Evolutionary conservation across 1,140 invertebrate genomes (phyloP).

Genomic region (Drosophila pseudoobscura): DNA sequence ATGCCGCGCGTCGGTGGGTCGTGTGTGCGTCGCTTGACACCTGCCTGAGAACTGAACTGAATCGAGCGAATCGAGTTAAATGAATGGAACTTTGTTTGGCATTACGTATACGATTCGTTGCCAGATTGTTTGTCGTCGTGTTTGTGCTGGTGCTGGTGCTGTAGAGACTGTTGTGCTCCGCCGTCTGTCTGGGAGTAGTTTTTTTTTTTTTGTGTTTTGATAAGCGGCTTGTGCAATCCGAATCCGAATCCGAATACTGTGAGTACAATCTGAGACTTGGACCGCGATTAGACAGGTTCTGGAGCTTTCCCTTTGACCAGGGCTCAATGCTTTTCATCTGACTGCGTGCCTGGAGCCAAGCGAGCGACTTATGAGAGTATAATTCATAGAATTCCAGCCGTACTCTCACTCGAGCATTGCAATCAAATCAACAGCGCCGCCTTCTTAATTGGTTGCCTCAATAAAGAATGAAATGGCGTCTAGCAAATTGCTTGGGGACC

Average conservation of each 20-base stretch:
- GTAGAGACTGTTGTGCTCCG: neutral
- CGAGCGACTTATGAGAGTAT: constrained; percentile 4
- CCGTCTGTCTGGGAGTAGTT: constrained; percentile 19
- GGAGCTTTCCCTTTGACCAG: neutral
- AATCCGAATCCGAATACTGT: neutral
- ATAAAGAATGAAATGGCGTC: constrained; percentile 60
- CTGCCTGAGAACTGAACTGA: constrained; percentile 64
- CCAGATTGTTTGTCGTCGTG: constrained; percentile 34
- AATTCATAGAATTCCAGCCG: constrained; percentile 31
- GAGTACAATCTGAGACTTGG: constrained; percentile 13
- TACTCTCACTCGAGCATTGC: constrained; percentile 26
- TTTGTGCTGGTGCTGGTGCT: neutral
- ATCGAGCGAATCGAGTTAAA: constrained; percentile 48
- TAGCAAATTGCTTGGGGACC: constrained; percentile 47
- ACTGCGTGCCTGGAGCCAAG: constrained; percentile 4
- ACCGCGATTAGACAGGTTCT: constrained; percentile 19
- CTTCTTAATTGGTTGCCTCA: constrained; percentile 43
- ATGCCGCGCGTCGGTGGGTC: constrained; percentile 28
- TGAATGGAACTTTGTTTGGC: constrained; percentile 51
- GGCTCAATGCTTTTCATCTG: constrained; percentile 15
- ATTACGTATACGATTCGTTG: constrained; percentile 60
- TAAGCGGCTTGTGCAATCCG: constrained; percentile 37
- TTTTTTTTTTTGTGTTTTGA: constrained; percentile 12
- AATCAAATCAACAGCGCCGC: constrained; percentile 43
- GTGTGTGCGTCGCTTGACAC: constrained; percentile 56